Conservation (phyloP, 1,140 invertebrate species). For the Fopius arisanus region DNA sequence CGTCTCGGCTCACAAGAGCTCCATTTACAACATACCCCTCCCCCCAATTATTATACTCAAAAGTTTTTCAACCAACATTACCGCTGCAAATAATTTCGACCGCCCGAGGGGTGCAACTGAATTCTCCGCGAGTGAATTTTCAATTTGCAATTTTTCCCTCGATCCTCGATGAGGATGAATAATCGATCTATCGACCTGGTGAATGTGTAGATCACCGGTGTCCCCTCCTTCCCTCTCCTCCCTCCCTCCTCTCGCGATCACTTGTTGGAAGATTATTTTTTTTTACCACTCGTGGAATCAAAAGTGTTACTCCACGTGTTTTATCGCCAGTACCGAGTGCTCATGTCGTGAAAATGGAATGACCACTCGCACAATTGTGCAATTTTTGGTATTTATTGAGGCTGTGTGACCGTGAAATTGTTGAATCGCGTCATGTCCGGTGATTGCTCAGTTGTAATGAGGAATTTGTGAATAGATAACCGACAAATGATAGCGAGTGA, state of each 20-base stretch:
- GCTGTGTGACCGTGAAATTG: too few species aligned
- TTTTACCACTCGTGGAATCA: not conserved
- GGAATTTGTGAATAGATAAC: not conserved
- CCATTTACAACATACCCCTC: not conserved
- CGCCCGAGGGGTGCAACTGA: too few species aligned
- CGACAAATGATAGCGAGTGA: not conserved
- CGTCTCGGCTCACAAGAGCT: not conserved
- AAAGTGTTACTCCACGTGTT: too few species aligned
- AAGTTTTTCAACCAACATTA: not conserved
- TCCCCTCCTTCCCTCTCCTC: not conserved
- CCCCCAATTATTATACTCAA: not conserved
- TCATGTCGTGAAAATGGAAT: too few species aligned
- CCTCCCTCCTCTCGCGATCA: not conserved
- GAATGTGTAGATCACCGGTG: constrained; percentile 10
- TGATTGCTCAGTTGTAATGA: not conserved
- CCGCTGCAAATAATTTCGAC: not conserved
- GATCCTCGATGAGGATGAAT: too few species aligned
- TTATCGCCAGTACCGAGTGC: too few species aligned
- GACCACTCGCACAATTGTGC: too few species aligned
- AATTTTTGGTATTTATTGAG: too few species aligned
- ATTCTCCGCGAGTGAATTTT: too few species aligned
- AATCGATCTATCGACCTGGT: not conserved
- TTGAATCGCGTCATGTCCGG: too few species aligned
- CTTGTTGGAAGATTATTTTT: not conserved
- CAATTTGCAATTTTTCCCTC: too few species aligned